Conservation (phyloP, 1,140 invertebrate genomes). For the Hyposmocoma kahamanoa region DNA sequence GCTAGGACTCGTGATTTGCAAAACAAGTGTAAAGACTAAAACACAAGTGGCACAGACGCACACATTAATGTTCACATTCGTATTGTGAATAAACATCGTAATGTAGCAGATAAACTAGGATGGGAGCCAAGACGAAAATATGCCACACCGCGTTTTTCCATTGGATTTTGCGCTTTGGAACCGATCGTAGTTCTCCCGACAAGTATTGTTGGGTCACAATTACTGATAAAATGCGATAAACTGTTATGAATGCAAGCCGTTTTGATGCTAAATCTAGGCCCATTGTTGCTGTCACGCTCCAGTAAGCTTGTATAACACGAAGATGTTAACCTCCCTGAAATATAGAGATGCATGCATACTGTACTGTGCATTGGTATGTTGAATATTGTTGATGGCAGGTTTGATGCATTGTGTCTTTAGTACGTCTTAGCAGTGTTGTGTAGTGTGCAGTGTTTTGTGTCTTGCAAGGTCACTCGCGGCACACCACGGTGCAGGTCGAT, state of each 20-base stretch:
- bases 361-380: slow-evolving; percentile 2
- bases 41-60: slow-evolving; percentile 61
- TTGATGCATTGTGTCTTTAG: neutral
- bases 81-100: slow-evolving; percentile 73
- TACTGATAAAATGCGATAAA: slow-evolving; percentile 39
- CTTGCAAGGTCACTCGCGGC: slow-evolving; percentile 62
- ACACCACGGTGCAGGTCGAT: slow-evolving; percentile 55
- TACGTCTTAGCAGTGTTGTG: neutral
- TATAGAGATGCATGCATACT: neutral
- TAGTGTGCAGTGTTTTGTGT: slow-evolving; percentile 34
- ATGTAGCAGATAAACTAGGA: slow-evolving; percentile 73
- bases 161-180: slow-evolving; percentile 67
- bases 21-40: slow-evolving; percentile 23
- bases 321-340: neutral
- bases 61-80: slow-evolving; percentile 68
- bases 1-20: no score
- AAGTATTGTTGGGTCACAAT: slow-evolving; percentile 44
- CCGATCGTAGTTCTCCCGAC: slow-evolving; percentile 49
- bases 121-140: slow-evolving; percentile 73
- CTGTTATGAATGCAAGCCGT: neutral
- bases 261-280: neutral
- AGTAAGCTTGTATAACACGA: neutral
- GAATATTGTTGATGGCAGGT: no score
- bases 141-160: slow-evolving; percentile 71
- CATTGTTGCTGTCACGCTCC: slow-evolving; percentile 7